Percentiles rank a stretch among this genome's conserved stretches.
These are phyloP conservation scores for Nebria brevicollis DNA, from an alignment of 2,888 invertebrate species.

Conservation along the genomic window DNA sequence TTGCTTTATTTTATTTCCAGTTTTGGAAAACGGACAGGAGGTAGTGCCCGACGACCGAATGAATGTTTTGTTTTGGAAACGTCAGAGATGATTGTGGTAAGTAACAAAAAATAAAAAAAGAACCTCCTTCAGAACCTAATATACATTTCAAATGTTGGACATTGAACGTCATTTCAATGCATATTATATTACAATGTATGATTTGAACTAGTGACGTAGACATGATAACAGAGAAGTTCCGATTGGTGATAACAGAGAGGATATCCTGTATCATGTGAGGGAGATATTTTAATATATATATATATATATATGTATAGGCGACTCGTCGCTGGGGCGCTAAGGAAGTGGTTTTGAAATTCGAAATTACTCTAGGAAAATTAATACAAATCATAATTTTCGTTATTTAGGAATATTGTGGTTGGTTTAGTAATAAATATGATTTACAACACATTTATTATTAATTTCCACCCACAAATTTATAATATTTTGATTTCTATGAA, in stretches of 20 bases:
- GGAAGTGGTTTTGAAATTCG: neutral
- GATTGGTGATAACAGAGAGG: neutral
- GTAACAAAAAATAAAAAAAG: slow-evolving; percentile 58
- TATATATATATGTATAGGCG: neutral
- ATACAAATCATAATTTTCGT: neutral
- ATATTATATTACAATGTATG: too few species aligned
- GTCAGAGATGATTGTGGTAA: slow-evolving; percentile 88
- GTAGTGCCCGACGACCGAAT: slow-evolving; percentile 79
- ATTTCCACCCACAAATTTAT: neutral
- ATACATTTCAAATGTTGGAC: too few species aligned
- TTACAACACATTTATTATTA: neutral
- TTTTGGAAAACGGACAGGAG: slow-evolving; percentile 83
- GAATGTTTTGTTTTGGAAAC: slow-evolving; percentile 87
- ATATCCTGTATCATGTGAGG: neutral
- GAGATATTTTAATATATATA: neutral
- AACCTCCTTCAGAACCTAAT: too few species aligned
- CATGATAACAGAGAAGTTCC: neutral
- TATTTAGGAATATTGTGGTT: neutral
- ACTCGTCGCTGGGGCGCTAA: neutral
- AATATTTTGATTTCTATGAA: too few species aligned
- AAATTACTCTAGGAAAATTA: neutral
- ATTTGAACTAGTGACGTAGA: neutral
- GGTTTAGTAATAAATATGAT: neutral
- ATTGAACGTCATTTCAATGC: too few species aligned
- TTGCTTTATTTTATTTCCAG: slow-evolving; percentile 66